Evolutionary conservation across 2,113 vertebrate species (phyloP).

Genomic region (Procapra przewalskii): DNA sequence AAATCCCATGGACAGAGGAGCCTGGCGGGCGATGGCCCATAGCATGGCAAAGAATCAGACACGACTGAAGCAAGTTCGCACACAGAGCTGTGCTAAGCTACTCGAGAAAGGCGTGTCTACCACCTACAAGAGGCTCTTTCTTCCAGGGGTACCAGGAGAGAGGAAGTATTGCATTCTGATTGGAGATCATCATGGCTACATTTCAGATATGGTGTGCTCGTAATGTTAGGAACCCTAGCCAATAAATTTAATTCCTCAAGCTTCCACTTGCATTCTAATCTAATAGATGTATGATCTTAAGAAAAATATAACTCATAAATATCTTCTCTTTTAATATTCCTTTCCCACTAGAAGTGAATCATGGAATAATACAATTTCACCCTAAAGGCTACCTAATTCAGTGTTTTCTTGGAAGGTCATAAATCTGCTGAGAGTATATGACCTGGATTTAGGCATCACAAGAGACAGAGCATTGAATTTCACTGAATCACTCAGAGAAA

Average conservation of each 20-base stretch:
- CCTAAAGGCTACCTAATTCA: constrained; percentile 8
- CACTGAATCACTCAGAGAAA: background rate
- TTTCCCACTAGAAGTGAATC: background rate
- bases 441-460: constrained; percentile 9
- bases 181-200: background rate
- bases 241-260: background rate
- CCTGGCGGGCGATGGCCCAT: background rate
- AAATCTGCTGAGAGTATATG: background rate
- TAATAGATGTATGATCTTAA: background rate
- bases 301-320: background rate
- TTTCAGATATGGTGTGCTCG: background rate
- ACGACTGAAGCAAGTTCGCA: background rate
- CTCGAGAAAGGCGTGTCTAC: background rate
- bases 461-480: constrained; percentile 13
- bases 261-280: background rate
- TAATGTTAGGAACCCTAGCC: background rate
- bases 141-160: background rate
- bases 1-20: background rate
- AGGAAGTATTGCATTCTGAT: background rate
- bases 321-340: background rate
- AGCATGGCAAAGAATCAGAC: background rate
- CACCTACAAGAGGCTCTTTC: background rate
- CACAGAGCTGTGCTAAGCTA: background rate
- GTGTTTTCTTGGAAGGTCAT: constrained; percentile 37
- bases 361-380: background rate